These are phyloP conservation scores for Leptinotarsa lineolata DNA, from an alignment of 1,140 invertebrate genomes.

Conservation along the genomic window DNA sequence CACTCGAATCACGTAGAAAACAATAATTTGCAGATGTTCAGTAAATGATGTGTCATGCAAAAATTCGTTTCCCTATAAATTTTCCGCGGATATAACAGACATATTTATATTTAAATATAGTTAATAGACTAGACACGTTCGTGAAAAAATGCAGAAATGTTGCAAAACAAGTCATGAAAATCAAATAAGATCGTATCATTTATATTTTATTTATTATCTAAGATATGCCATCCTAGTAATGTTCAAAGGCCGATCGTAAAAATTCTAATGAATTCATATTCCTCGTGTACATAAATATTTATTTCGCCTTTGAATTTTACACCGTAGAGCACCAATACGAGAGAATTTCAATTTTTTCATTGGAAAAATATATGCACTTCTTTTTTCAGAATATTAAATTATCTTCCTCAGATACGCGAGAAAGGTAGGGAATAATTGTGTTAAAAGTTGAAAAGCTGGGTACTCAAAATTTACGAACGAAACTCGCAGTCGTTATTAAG, in stretches of 20 bases:
- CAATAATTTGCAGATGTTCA: neutral
- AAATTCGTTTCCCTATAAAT: neutral
- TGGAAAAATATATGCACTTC: too few species aligned
- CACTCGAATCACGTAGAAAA: slow-evolving; percentile 5
- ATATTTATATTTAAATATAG: neutral
- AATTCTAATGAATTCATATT: neutral
- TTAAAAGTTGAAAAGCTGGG: too few species aligned
- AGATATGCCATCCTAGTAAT: neutral
- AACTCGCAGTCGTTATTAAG: too few species aligned
- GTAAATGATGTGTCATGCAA: neutral
- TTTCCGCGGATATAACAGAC: neutral
- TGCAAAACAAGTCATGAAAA: neutral
- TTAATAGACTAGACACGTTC: slow-evolving; percentile 1
- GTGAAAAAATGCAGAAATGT: neutral
- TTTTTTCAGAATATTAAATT: too few species aligned
- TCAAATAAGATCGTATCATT: neutral
- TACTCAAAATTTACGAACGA: too few species aligned
- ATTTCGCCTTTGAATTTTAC: neutral
- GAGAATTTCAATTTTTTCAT: too few species aligned
- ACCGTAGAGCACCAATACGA: too few species aligned
- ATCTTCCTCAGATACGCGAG: too few species aligned
- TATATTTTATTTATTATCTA: neutral
- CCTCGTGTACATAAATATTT: neutral
- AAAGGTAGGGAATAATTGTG: too few species aligned
- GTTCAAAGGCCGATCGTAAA: neutral